Base-by-base conservation (phyloP, 2,888 invertebrate species). In the Lissonota sp. region DNA sequence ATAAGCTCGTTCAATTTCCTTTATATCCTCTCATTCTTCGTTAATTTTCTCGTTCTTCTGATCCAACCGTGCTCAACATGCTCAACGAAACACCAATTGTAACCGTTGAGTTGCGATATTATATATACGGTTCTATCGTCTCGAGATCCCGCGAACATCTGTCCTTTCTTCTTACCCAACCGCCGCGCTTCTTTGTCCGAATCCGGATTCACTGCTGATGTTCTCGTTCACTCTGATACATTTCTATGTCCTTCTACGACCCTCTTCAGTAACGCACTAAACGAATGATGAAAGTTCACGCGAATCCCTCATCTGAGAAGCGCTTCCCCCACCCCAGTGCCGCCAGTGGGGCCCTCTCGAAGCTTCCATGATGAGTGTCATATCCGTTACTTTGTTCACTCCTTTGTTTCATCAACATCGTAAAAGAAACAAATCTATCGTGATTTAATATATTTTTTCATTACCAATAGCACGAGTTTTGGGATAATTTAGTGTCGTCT, bases 341-440 rank as follows among this genome's bases (percentile, higher is more conserved):
- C 69, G 58, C 69, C 46, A 74, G 51, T 57, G 72, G 78, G 62
- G 44, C 55, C 64, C 6, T 67, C 12, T 14, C 42, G 44, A 78
- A 78, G 53, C 72, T 72, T 58, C 44, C 26, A 64, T n/a, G n/a
- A 40, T 2, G 57, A 55, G 51, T 12, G 58, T 6, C 3, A 39
- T n/a, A 12, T 55, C 67, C 12, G 39, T n/a, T 51, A n/a, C 44
- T 3, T 60, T 12, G 5, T 53, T 55, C 69, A 40, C 26, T 16
- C n/a, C 39, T 16, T n/a, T 26, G 10, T 10, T 5, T 16, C 2
- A 40, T 44, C 6, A 26, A 10, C 3, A 44, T 57, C 42, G n/a
- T 57, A 26, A 44, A 14, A 6, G 12, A 8, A 6, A 46, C 1
- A 49, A 40, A 16, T 16, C 26, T 7, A 6, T 57, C 1, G 1